phyloP scores from a whole-genome alignment of 2,113 vertebrate species.

The Podarcis cretensis region DNA sequence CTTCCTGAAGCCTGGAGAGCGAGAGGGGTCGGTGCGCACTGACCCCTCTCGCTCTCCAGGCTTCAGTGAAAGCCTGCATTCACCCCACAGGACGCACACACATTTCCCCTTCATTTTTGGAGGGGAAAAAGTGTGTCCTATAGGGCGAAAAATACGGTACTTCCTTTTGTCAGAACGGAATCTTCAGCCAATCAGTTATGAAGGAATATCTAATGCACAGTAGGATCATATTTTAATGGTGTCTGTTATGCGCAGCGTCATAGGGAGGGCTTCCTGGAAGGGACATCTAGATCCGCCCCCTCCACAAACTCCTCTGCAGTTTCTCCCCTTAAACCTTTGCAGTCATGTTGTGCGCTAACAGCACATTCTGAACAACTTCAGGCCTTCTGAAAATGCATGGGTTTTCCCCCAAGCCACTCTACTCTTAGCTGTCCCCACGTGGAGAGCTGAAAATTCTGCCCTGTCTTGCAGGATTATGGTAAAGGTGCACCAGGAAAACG shows the following conservation, averaged over 20 bases:
- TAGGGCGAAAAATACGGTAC: background rate
- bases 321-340: background rate
- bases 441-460: background rate
- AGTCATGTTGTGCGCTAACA: too few relatives aligned
- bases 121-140: too few relatives aligned
- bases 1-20: too few relatives aligned
- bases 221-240: background rate
- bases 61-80: too few relatives aligned
- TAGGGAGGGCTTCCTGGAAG: background rate
- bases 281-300: background rate
- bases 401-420: background rate
- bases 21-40: too few relatives aligned
- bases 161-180: background rate
- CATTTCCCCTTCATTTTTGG: too few relatives aligned
- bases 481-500: background rate
- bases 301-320: background rate
- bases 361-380: background rate
- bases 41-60: too few relatives aligned
- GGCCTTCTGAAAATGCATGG: too few relatives aligned
- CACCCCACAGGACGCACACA: too few relatives aligned
- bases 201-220: background rate
- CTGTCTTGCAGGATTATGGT: background rate
- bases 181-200: background rate
- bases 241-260: background rate
- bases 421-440: background rate